A percentile compares a stretch with the other conserved stretches of the same genome.
phyloP scores from a whole-genome alignment of 2,888 invertebrate genomes.

The Syritta pipiens region DNA sequence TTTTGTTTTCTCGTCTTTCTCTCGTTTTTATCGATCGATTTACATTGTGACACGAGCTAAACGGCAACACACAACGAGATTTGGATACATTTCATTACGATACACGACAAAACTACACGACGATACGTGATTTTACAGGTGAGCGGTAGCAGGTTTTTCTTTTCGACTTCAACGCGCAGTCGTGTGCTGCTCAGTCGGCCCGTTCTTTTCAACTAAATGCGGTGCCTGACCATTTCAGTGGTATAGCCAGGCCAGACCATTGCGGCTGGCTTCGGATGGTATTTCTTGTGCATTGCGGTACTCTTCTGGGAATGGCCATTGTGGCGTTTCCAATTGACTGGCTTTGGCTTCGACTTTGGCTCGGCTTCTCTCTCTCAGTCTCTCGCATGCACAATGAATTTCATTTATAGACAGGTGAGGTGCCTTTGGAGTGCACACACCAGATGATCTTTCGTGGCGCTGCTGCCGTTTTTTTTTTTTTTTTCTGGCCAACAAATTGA shows the following conservation, averaged over 20 bases:
- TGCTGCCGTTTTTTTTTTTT: too few relatives aligned
- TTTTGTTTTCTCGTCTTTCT: background rate
- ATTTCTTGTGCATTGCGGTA: constrained; percentile 57
- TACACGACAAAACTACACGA: constrained; percentile 2
- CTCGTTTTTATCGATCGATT: constrained; percentile 13
- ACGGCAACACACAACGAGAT: constrained; percentile 2
- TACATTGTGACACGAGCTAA: constrained; percentile 25
- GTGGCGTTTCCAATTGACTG: constrained; percentile 60
- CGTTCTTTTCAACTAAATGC: constrained; percentile 69
- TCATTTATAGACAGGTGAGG: constrained; percentile 33
- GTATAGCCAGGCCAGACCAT: constrained; percentile 25
- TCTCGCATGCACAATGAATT: constrained; percentile 48
- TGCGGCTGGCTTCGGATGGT: constrained; percentile 23
- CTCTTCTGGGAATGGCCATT: constrained; percentile 35
- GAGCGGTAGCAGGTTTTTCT: constrained; percentile 49
- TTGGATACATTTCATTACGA: background rate
- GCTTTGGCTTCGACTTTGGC: constrained; percentile 26
- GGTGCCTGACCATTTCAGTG: constrained; percentile 57
- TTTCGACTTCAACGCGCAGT: constrained; percentile 12
- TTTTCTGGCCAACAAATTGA: too few relatives aligned
- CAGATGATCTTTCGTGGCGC: background rate
- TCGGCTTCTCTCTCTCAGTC: too few relatives aligned
- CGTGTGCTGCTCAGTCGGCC: constrained; percentile 68
- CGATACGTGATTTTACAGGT: constrained; percentile 1
- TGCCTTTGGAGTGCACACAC: background rate